phyloP scores from a whole-genome alignment of 2,888 invertebrate genomes.

The Leptinotarsa rubiginosa region DNA sequence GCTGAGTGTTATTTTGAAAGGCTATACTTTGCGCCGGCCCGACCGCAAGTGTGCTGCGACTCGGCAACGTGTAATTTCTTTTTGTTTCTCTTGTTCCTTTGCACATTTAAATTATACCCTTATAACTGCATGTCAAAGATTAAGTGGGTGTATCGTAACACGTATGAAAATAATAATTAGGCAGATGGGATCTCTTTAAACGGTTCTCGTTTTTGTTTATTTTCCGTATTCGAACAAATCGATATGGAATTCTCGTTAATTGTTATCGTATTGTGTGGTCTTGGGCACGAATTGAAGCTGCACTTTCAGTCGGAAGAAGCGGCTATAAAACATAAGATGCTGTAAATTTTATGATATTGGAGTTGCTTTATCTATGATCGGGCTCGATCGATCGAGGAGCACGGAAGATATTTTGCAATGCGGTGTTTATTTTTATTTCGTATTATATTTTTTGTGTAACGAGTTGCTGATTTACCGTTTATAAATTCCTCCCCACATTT shows the following conservation, averaged over 20 bases:
- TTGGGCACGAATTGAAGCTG: slow-evolving; percentile 53
- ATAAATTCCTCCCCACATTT: background rate
- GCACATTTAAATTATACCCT: slow-evolving; percentile 53
- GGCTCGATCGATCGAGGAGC: slow-evolving; percentile 36
- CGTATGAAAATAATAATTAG: slow-evolving; percentile 59
- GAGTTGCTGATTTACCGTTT: background rate
- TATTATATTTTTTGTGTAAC: slow-evolving; percentile 32
- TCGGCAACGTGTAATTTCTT: slow-evolving; percentile 43
- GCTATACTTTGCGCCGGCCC: slow-evolving; percentile 35
- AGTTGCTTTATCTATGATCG: slow-evolving; percentile 45
- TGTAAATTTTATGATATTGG: slow-evolving; percentile 44
- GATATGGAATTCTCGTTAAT: slow-evolving; percentile 57
- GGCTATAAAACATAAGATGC: slow-evolving; percentile 44
- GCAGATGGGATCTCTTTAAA: slow-evolving; percentile 56
- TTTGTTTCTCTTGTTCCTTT: slow-evolving; percentile 47
- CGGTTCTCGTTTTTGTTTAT: slow-evolving; percentile 47
- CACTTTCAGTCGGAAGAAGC: slow-evolving; percentile 50
- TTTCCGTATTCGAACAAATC: slow-evolving; percentile 52
- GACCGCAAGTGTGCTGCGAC: slow-evolving; percentile 37
- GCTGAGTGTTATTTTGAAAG: slow-evolving; percentile 41
- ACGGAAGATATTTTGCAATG: slow-evolving; percentile 19
- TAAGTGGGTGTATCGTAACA: slow-evolving; percentile 59
- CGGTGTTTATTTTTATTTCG: slow-evolving; percentile 33
- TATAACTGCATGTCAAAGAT: slow-evolving; percentile 56
- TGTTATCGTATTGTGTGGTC: slow-evolving; percentile 59